A percentile compares a stretch with the other conserved stretches of the same genome.
These are phyloP conservation scores for Ips typographus DNA, from an alignment of 1,140 invertebrate genomes.

Conservation along the genomic window DNA sequence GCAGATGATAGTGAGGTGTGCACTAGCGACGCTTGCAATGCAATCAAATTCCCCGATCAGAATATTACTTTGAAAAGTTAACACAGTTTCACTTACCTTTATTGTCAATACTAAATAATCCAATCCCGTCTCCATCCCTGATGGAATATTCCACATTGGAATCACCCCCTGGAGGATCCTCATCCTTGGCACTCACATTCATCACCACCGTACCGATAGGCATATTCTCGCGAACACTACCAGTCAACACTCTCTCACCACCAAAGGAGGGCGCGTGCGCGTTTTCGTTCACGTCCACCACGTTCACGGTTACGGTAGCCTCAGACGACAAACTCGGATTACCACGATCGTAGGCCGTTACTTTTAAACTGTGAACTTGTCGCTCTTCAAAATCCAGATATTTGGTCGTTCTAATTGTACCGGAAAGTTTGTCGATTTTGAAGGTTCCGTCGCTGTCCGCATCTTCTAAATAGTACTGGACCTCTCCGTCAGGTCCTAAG, in stretches of 20 bases:
- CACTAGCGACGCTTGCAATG: no score
- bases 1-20: no score
- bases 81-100: conserved; percentile 66
- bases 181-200: conserved; percentile 73
- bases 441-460: conserved; percentile 65
- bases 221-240: conserved; percentile 73
- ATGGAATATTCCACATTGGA: conserved; percentile 84
- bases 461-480: conserved; percentile 74
- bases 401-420: conserved; percentile 75
- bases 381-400: conserved; percentile 84
- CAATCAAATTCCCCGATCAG: no score
- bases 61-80: no score
- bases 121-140: conserved; percentile 84
- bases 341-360: conserved; percentile 79
- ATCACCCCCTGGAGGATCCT: conserved; percentile 75
- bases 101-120: conserved; percentile 87
- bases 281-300: conserved; percentile 94
- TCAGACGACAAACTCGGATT: conserved; percentile 72
- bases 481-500: conserved; percentile 73
- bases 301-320: conserved; percentile 78
- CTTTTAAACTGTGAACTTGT: conserved; percentile 81
- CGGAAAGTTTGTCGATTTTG: conserved; percentile 78
- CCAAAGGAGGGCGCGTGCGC: conserved; percentile 79
- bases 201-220: conserved; percentile 74
- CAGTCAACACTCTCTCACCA: conserved; percentile 73